phyloP scores from a whole-genome alignment of 2,797 vertebrate species.

The Lerista edwardsae region DNA sequence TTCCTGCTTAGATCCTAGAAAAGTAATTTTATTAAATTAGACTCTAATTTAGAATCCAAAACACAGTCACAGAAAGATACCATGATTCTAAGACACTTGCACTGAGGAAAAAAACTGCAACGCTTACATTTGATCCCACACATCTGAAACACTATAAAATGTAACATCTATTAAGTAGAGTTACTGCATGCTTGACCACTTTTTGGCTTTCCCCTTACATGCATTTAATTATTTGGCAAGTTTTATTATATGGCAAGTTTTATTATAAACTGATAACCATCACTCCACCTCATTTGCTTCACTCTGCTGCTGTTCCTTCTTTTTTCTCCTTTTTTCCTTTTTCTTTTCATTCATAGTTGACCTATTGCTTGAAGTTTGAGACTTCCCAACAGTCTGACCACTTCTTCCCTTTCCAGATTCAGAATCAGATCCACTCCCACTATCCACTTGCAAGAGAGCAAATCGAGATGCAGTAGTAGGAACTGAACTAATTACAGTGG shows the following conservation, averaged over 20 bases:
- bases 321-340: slow-evolving; percentile 89
- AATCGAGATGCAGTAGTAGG: slow-evolving; percentile 93
- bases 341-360: slow-evolving; percentile 82
- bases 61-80: not conserved
- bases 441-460: slow-evolving; percentile 92
- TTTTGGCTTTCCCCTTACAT: not conserved
- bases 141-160: not conserved
- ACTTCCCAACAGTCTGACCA: slow-evolving; percentile 78
- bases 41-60: not conserved
- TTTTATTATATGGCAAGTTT: not conserved
- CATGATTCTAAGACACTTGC: not conserved
- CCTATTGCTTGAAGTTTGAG: slow-evolving; percentile 77
- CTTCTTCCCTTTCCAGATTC: slow-evolving; percentile 83
- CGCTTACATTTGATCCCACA: not conserved
- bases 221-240: not conserved
- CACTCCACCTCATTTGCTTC: slow-evolving; percentile 90
- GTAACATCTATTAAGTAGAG: not conserved
- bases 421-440: slow-evolving; percentile 88
- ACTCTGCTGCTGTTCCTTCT: slow-evolving; percentile 91
- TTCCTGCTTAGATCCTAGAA: no score
- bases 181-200: not conserved
- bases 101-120: not conserved
- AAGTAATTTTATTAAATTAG: no score
- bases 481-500: slow-evolving; percentile 85
- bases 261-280: slow-evolving; percentile 9